A percentile compares a stretch with the other conserved stretches of the same genome.
Evolutionary conservation across 2,797 vertebrate species (phyloP).

Genomic region (Lepus oiostolus): DNA sequence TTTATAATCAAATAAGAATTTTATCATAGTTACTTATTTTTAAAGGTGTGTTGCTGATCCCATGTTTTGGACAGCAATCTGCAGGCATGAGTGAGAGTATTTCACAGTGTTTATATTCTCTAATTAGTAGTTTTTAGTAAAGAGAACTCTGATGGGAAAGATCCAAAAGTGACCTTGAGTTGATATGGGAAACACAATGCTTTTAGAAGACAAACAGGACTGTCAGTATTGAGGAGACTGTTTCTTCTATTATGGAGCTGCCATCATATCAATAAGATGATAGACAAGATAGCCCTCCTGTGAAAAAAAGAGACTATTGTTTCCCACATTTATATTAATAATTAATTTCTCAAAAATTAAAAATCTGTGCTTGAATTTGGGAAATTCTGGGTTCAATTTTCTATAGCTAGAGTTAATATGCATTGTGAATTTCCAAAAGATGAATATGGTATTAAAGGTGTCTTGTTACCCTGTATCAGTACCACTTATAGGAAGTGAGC

Average conservation of each 20-base stretch:
- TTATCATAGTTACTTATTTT: background rate
- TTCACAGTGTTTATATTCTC: conserved; percentile 24
- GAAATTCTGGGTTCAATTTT: conserved; percentile 25
- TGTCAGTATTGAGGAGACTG: background rate
- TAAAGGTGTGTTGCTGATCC: background rate
- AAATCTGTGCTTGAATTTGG: background rate
- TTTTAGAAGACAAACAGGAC: background rate
- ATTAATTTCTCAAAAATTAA: background rate
- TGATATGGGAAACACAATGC: background rate
- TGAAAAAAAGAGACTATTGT: conserved; percentile 19
- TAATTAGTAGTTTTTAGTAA: conserved; percentile 41
- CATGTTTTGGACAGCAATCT: background rate
- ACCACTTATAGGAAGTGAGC: conserved; percentile 3
- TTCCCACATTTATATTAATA: background rate
- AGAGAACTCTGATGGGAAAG: background rate
- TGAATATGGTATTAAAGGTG: background rate
- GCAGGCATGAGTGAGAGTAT: background rate
- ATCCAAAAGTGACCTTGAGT: background rate
- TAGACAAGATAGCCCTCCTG: background rate
- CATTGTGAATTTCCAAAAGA: conserved; percentile 12
- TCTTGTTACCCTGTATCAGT: background rate
- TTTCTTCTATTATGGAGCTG: background rate
- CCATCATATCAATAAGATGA: background rate
- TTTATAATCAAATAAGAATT: background rate
- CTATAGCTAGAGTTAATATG: background rate